These are phyloP conservation scores for Siniperca knerii DNA, from an alignment of 2,113 vertebrate species.

Conservation along the genomic window DNA sequence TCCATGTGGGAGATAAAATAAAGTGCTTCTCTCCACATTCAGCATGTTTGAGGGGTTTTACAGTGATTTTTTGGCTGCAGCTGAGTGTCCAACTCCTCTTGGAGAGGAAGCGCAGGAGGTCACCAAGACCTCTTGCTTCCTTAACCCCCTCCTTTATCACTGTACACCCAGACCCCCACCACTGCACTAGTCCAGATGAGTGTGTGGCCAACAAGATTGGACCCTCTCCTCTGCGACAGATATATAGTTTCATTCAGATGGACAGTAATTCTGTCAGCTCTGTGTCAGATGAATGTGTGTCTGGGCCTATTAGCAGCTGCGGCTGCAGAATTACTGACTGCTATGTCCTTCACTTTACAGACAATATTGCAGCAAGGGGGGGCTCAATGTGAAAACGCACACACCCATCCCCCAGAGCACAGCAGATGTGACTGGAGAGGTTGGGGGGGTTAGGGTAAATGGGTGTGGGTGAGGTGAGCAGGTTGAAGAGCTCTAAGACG, in stretches of 20 bases:
- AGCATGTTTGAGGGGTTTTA: conserved; percentile 13
- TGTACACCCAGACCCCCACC: conserved; percentile 38
- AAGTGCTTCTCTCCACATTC: background rate
- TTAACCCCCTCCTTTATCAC: conserved; percentile 73
- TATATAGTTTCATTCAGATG: conserved; percentile 87
- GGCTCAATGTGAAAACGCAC: conserved; percentile 41
- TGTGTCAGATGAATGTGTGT: conserved; percentile 83
- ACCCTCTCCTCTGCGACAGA: conserved; percentile 77
- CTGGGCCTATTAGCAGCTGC: conserved; percentile 78
- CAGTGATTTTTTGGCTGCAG: conserved; percentile 45
- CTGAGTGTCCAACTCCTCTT: conserved; percentile 66
- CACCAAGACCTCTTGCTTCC: conserved; percentile 80
- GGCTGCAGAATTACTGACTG: conserved; percentile 84
- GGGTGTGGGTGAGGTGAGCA: conserved; percentile 59
- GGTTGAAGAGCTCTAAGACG: conserved; percentile 78
- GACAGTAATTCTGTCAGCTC: conserved; percentile 87
- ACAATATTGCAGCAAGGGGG: conserved; percentile 69
- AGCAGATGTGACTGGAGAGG: conserved; percentile 52
- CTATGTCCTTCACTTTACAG: conserved; percentile 85
- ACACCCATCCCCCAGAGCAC: conserved; percentile 47
- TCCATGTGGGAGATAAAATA: conserved; percentile 10
- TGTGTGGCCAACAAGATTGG: conserved; percentile 75
- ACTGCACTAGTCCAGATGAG: conserved; percentile 46
- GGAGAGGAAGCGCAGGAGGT: conserved; percentile 79
- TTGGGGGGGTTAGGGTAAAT: conserved; percentile 44